Evolutionary conservation across 2,113 vertebrate genomes (phyloP), one percentile per base, ranked within the genome.

Genomic region (Calyptomena viridis): DNA sequence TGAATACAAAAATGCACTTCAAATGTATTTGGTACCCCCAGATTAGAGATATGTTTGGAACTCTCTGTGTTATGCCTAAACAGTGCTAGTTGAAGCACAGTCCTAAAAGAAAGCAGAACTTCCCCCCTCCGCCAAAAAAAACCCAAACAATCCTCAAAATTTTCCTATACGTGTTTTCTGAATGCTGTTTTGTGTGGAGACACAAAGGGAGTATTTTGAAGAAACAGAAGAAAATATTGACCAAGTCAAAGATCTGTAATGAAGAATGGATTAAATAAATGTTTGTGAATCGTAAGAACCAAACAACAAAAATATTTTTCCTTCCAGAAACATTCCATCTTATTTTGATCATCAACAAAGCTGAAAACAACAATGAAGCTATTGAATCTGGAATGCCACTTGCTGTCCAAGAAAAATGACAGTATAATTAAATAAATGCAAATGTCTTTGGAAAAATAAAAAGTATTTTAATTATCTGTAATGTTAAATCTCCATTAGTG

Each of bases 211-310:
- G 92, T 93, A 89, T 95, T 96, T 94, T 97, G 93, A 96, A 93
- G 92, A 88, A 96, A 93, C 35, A 93, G 92, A 94, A 84, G 95
- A 96, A 95, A 96, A 96, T 96, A 96, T 97, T 97, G 96, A 97
- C 94, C 27, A 44, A 97, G 96, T 93, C 94, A 97, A 97, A 97
- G 92, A 95, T 97, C 94, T 94, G 75, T 93, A 91, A 49, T 96
- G 92, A 96, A 95, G 94, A 96, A 91, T 52, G 91, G 95, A 96
- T 96, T 96, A 95, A 96, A 90, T 96, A 97, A 97, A 97, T 97
- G 93, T 97, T 97, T 97, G 84, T 95, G 94, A 96, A 89, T 95
- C 5, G 3, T 95, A 94, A 95, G 94, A 96, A 94, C 90, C 92
- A 95, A 97, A 96, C 95, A 96, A 94, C 77, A 87, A 93, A 96